These are phyloP conservation scores for Diadema setosum DNA, from an alignment of 35 echinoderm and acorn worm species.

Conservation along the genomic window DNA sequence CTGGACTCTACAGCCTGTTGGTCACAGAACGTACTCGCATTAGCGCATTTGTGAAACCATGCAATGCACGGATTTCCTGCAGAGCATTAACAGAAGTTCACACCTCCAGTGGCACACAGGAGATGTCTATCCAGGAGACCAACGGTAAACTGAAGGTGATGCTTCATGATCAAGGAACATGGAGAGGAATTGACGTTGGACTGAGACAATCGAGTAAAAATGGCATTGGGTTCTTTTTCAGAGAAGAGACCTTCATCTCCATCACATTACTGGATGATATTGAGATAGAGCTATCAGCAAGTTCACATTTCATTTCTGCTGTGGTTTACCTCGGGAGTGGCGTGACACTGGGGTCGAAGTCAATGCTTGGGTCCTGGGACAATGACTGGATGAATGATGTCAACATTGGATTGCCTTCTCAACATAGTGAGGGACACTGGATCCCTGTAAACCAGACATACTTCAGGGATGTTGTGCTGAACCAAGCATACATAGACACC, in stretches of 20 bases:
- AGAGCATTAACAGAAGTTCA: constrained; percentile 44
- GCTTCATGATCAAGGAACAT: background rate
- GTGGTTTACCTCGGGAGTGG: background rate
- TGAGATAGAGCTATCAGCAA: background rate
- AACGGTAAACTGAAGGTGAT: background rate
- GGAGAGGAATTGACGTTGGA: constrained; percentile 15
- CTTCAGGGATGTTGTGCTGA: constrained; percentile 1
- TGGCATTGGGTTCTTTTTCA: background rate
- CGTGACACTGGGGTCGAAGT: background rate
- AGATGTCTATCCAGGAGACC: background rate
- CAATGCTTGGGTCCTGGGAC: constrained; percentile 52
- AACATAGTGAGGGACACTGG: background rate
- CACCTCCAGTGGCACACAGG: background rate
- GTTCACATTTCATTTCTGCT: constrained; percentile 17
- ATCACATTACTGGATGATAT: constrained; percentile 23
- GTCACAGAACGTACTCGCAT: background rate
- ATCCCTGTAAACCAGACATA: constrained; percentile 28
- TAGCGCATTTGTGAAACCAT: constrained; percentile 32
- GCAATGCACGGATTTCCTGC: constrained; percentile 24
- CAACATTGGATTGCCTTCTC: constrained; percentile 14
- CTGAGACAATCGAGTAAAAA: background rate
- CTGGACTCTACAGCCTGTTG: constrained; percentile 43
- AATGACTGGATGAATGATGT: constrained; percentile 55
- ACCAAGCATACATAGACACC: constrained; percentile 38
- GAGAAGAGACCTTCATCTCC: background rate